Evolutionary conservation across 2,113 vertebrate species (phyloP), one percentile per base, ranked within the genome.

Genomic region (Stigmatopora nigra): DNA sequence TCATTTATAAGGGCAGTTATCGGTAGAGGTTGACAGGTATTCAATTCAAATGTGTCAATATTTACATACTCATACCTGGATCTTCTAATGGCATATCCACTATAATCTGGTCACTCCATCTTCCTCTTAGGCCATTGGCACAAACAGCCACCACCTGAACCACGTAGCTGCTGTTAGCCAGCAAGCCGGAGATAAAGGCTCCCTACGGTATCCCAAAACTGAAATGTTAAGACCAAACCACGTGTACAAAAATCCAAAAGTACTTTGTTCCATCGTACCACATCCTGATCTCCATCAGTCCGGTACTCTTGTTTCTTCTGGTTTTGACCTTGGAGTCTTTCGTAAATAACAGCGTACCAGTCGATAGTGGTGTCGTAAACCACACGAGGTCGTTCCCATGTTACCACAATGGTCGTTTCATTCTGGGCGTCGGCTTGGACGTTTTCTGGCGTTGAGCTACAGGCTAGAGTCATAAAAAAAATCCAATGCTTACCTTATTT

Each of bases 271-370:
- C 87, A n/a, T n/a, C n/a, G 84, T 93, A 98, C 96, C 94, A 96
- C 91, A 69, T 98, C 96, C 84, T 98, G 96, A 89, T 98, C 97
- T 75, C 94, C 96, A 61, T 98, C 96, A 1, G 96, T 98, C 86
- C 95, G 88, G 90, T 93, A 94, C 78, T 96, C 92, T n/a, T 89
- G 92, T 82, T 92, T 94, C 61, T 73, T 90, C 73, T 92, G 90
- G 73, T 94, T 90, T 59, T 80, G 86, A 75, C 92, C 94, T 76
- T 96, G 94, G 62, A 98, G 73, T 25, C 90, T 90, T 77, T 98
- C 93, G 80, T 97, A 97, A 52, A 93, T 91, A 73, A 98, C 93
- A 0, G 92, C 89, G 87, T 97, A 98, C 89, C 90, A 92, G 87
- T 97, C 93, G 65, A 98, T 98, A 78, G 92, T 89, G 16, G 92